Conservation (phyloP, 2,113 vertebrate genomes). For the Gyps fulvus region DNA sequence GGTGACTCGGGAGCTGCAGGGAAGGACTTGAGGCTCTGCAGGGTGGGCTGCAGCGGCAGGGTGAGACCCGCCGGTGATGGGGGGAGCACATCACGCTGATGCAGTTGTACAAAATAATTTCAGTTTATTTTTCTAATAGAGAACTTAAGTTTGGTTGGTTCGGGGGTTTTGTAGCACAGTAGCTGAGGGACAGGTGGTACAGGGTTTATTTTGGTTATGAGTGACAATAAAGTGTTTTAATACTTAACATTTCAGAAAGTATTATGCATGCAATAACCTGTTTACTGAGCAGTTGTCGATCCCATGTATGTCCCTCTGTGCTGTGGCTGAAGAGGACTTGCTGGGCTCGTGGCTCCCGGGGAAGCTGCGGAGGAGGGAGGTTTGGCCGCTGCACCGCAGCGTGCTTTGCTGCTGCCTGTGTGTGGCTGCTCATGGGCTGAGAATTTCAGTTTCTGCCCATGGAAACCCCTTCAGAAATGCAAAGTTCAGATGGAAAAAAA, state of each 20-base stretch:
- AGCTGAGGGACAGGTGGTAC: background rate
- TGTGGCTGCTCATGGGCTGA: background rate
- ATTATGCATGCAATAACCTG: too few relatives aligned
- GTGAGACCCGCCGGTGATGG: too few relatives aligned
- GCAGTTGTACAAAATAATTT: background rate
- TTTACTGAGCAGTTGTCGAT: background rate
- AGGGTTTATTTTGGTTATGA: background rate
- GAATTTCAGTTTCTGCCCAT: background rate
- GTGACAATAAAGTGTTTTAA: background rate
- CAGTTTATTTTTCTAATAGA: background rate
- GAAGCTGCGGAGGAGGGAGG: background rate
- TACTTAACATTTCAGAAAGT: background rate
- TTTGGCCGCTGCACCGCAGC: background rate
- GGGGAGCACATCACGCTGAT: too few relatives aligned
- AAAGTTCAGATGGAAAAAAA: too few relatives aligned
- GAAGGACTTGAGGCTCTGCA: background rate
- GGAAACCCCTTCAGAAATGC: background rate
- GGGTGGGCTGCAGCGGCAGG: background rate
- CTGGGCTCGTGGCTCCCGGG: background rate
- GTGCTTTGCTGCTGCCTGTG: background rate
- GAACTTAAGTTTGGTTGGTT: background rate
- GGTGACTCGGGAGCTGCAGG: background rate
- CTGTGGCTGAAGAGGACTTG: background rate
- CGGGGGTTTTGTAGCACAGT: background rate
- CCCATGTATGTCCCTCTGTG: background rate